Percentiles rank a stretch among this genome's conserved stretches.
These are phyloP conservation scores for Eutolmus rufibarbis DNA, from an alignment of 2,888 invertebrate genomes.

Conservation along the genomic window DNA sequence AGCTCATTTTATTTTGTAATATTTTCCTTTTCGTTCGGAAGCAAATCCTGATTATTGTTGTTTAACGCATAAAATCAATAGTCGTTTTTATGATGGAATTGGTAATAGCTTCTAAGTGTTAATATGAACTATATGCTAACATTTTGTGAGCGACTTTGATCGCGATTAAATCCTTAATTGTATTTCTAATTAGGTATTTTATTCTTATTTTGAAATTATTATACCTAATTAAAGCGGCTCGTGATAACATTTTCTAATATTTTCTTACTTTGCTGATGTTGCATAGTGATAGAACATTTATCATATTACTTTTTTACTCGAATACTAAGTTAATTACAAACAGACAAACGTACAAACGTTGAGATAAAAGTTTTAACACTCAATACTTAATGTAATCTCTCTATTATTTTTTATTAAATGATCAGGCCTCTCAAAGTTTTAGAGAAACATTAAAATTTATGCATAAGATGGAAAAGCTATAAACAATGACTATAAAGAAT, in stretches of 20 bases:
- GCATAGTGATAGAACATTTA: no score
- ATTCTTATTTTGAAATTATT: not conserved
- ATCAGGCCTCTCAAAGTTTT: not conserved
- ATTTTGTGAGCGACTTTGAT: not conserved
- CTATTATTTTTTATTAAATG: not conserved
- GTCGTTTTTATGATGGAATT: not conserved
- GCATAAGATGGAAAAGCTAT: not conserved
- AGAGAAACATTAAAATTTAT: not conserved
- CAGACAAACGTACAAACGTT: not conserved
- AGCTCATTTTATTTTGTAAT: not conserved
- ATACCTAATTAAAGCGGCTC: not conserved
- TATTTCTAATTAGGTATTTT: not conserved
- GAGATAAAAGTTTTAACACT: not conserved
- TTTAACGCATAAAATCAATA: not conserved
- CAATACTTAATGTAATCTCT: not conserved
- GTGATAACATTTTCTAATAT: not conserved
- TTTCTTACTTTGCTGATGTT: no score
- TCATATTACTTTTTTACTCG: not conserved
- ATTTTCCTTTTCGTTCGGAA: not conserved
- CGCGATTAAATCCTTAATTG: no score
- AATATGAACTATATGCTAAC: not conserved
- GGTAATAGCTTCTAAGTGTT: not conserved
- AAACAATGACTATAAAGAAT: not conserved
- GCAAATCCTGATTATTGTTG: not conserved
- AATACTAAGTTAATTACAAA: not conserved